A percentile compares a stretch with the other conserved stretches of the same genome.
Conservation (phyloP, 2,888 invertebrate species). For the Ethmia dodecea region DNA sequence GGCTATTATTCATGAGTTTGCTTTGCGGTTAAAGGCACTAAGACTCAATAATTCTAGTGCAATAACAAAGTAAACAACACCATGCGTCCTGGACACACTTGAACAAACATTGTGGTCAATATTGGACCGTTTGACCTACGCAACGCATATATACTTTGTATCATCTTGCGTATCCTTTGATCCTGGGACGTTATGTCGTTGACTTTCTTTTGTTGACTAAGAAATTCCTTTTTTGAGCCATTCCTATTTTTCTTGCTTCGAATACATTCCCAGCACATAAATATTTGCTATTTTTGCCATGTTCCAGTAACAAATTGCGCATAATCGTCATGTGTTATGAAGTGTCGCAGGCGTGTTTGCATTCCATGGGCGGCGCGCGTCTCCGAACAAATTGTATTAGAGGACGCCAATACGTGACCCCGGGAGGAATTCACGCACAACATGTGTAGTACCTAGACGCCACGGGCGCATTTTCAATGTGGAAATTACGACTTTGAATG, state of each 20-base stretch:
- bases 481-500: no score
- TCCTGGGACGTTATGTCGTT: no score
- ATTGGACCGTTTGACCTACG: no score
- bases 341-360: constrained; percentile 50
- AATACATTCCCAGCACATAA: constrained; percentile 2
- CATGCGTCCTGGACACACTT: no score
- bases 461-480: constrained; percentile 41
- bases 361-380: constrained; percentile 53
- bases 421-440: constrained; percentile 8
- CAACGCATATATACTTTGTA: no score
- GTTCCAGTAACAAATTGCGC: constrained; percentile 39
- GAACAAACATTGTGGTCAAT: no score
- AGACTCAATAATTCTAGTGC: constrained; percentile 51
- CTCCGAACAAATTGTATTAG: constrained; percentile 71
- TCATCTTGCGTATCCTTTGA: no score
- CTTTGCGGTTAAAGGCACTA: constrained; percentile 53
- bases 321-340: constrained; percentile 62
- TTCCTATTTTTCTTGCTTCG: background rate
- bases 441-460: constrained; percentile 9
- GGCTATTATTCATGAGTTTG: constrained; percentile 62
- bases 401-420: constrained; percentile 67
- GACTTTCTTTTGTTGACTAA: no score
- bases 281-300: constrained; percentile 30
- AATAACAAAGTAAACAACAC: no score
- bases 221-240: background rate